These are phyloP conservation scores for Xestobium rufovillosum DNA, from an alignment of 2,888 invertebrate genomes.

Conservation along the genomic window DNA sequence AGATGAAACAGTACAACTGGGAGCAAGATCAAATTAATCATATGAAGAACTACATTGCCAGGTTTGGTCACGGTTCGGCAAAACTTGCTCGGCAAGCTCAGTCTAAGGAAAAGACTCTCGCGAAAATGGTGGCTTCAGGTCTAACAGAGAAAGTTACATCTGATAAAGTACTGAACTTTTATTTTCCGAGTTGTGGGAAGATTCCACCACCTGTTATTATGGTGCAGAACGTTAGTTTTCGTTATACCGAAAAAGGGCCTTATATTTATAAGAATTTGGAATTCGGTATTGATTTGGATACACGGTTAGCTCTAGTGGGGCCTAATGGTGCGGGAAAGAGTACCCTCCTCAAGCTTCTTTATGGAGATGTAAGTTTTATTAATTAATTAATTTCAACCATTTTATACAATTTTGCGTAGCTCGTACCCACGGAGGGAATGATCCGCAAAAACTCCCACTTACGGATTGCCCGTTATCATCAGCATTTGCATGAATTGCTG, in stretches of 20 bases:
- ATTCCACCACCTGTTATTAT: conserved; percentile 99
- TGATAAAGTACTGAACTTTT: conserved; percentile 91
- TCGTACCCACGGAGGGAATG: conserved; percentile 92
- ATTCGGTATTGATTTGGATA: conserved; percentile 98
- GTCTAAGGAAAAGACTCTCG: conserved; percentile 97
- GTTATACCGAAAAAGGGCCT: conserved; percentile 78
- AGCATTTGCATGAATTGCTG: conserved; percentile 93
- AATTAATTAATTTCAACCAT: conserved; percentile 1
- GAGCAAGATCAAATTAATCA: conserved; percentile 98
- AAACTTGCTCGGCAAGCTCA: conserved; percentile 98
- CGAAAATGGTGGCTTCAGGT: conserved; percentile 98
- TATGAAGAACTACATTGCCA: conserved; percentile 99
- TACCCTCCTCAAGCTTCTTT: conserved; percentile 90
- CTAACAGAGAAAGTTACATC: conserved; percentile 88
- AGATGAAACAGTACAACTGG: conserved; percentile 99
- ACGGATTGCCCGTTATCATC: conserved; percentile 96
- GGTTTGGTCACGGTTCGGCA: conserved; percentile 99
- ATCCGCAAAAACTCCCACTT: conserved; percentile 97
- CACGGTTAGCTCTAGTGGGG: conserved; percentile 87
- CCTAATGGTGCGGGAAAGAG: conserved; percentile 99
- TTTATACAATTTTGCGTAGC: conserved; percentile 42
- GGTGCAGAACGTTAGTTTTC: conserved; percentile 97
- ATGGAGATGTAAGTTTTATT: conserved; percentile 70
- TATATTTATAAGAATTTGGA: conserved; percentile 96
- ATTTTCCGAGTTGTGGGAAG: conserved; percentile 91